Base-by-base conservation (phyloP, 2,888 invertebrate species). In the Endotricha flammealis region DNA sequence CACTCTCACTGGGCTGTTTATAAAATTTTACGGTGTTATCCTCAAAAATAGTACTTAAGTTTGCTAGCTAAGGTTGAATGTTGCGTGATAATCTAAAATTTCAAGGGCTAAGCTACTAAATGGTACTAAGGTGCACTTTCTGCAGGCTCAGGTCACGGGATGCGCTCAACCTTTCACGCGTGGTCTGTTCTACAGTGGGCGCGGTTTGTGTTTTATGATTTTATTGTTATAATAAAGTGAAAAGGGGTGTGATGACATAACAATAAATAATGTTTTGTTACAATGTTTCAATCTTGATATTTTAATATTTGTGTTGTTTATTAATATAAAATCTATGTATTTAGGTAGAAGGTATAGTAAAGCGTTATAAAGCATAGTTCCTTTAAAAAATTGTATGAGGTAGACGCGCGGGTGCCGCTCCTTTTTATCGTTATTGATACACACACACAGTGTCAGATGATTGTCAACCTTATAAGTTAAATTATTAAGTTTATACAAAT, bases 141-240 rank as follows among this genome's bases (percentile, higher is more conserved):
- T 65, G 73, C 51, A n/a, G 57, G 51, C 48, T 41, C 52, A 58
- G 85, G 85, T 86, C 85, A 77, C 85, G 85, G 82, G 85, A 86
- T 85, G 83, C 73, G 77, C 64, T 66, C 78, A 80, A 83, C 85
- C 85, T 83, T 85, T 85, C 82, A 85, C 83, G 83, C 75, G 70
- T 66, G 71, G 76, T 57, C 53, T 42, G 60, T 64, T 68, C 75
- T 48, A 70, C 67, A 78, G 60, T 80, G 76, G 75, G 66, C 66
- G 68, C 67, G 61, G 58, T 53, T 44, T 40, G 46, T 49, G 45
- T 50, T 57, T 55, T 57, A 56, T 52, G 45, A 51, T 59, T 65
- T 63, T 59, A 61, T 60, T 51, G 58, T 57, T 40, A 33, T 33
- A 12, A 20, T 20, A 39, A 48, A 42, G 46, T 52, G 51, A 48